Base-by-base conservation (phyloP, 2,888 invertebrate genomes). In the Volucella inflata region DNA sequence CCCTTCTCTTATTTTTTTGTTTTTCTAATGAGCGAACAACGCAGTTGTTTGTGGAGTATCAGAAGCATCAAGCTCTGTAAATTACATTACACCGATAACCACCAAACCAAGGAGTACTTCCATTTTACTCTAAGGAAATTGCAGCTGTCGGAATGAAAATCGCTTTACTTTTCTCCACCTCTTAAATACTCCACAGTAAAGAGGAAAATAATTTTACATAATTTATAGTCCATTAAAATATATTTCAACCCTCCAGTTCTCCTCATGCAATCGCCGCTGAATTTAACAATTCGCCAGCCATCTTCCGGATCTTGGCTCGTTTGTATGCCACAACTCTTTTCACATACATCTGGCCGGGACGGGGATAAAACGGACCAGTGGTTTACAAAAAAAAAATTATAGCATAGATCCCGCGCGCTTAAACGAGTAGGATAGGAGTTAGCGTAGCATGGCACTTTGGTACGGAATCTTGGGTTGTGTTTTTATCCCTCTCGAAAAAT, bases 211-310 rank as follows among this genome's bases (percentile, higher is more conserved):
- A 80, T 84, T 84, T 80, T 80, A 59, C 79, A 84, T 84, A 79
- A 84, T 84, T 84, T 84, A 84, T 84, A 79, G 74, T 83, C 83
- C 83, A 83, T 79, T 84, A 84, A 84, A 83, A 79, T 78, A 74
- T 77, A 77, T 65, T 77, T 59, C 79, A 70, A 65, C 44, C 65
- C 55, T 65, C 40, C 53, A 76, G 72, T 78, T 77, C 67, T 83
- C 82, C 67, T 83, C 82, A 71, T 57, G 62, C 42, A 68, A 42
- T 71, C 62, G 68, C 21, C 60, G 53, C 67, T 51, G 42, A 21
- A 21, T 21, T 38, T 46, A 55, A 14, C 60, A 46, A 17, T 21
- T 36, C 21, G 55, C 74, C 53, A 57, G n/a, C 46, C 64, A 46
- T 64, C 44, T 21, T 40, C 10, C 42, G 40, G 6, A 12, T 67